A percentile compares a stretch with the other conserved stretches of the same genome.
Conservation (phyloP, 1,140 invertebrate species). For the Drosophila lowei region DNA sequence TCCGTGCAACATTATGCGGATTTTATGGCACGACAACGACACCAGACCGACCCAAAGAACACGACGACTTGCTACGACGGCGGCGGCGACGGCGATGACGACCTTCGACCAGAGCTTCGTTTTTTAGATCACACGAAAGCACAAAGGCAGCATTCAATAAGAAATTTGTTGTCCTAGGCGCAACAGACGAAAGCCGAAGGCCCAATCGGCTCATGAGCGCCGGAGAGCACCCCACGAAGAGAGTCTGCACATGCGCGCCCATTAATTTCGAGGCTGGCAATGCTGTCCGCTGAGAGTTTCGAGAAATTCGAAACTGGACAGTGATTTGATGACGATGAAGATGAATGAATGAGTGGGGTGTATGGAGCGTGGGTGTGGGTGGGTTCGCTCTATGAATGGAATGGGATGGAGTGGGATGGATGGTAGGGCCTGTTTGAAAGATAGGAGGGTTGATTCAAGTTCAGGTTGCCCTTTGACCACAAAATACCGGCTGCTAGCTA, state of each 20-base stretch:
- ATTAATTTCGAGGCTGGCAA: conserved; percentile 56
- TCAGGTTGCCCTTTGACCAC: conserved; percentile 65
- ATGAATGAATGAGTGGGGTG: conserved; percentile 47
- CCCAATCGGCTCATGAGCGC: conserved; percentile 10
- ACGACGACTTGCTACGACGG: not conserved
- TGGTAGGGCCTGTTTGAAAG: not conserved
- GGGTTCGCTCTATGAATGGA: too few relatives aligned
- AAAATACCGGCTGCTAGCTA: conserved; percentile 69
- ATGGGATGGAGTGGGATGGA: conserved; percentile 9
- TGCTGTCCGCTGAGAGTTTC: conserved; percentile 20
- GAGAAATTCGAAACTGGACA: conserved; percentile 49
- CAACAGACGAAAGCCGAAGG: conserved; percentile 57
- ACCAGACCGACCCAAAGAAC: too few relatives aligned
- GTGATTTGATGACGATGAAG: conserved; percentile 65
- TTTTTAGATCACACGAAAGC: conserved; percentile 66
- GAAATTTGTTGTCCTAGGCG: conserved; percentile 78
- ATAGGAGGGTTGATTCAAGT: conserved; percentile 13
- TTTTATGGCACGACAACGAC: conserved; percentile 67
- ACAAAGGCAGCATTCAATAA: conserved; percentile 42
- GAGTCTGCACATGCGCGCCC: conserved; percentile 49
- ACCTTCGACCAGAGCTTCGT: conserved; percentile 62
- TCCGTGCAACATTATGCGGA: conserved; percentile 80
- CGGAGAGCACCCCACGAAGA: conserved; percentile 17
- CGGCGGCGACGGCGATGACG: conserved; percentile 23
- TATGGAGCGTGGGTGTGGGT: too few relatives aligned